phyloP scores from a whole-genome alignment of 2,113 vertebrate genomes.

The Felis chaus region DNA sequence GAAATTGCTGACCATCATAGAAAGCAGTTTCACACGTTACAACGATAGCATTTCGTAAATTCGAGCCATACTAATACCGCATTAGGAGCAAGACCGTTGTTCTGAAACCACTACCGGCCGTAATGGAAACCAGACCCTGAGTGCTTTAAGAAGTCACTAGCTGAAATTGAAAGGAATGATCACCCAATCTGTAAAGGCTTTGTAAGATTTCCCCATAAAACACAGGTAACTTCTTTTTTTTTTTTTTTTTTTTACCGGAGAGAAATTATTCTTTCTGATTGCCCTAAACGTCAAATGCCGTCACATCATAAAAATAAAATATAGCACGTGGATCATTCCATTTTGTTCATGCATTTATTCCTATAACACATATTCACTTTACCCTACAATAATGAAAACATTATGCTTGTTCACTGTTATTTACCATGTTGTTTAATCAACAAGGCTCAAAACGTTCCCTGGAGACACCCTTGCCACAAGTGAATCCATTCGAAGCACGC shows the following conservation, averaged over 20 bases:
- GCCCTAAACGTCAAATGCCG: slow-evolving; percentile 66
- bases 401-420: slow-evolving; percentile 40
- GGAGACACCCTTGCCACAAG: not conserved
- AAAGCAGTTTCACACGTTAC: slow-evolving; percentile 46
- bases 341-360: slow-evolving; percentile 64
- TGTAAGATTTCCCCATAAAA: slow-evolving; percentile 59
- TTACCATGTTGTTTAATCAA: slow-evolving; percentile 58
- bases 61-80: slow-evolving; percentile 47
- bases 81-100: slow-evolving; percentile 60
- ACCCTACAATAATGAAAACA: slow-evolving; percentile 47
- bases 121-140: slow-evolving; percentile 76
- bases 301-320: slow-evolving; percentile 68
- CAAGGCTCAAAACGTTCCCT: not conserved
- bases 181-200: slow-evolving; percentile 64
- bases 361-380: slow-evolving; percentile 16
- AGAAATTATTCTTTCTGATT: slow-evolving; percentile 67
- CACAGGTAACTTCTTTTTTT: slow-evolving; percentile 25
- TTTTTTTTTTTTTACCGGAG: slow-evolving; percentile 42
- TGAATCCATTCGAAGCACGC: not conserved
- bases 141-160: slow-evolving; percentile 62
- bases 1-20: slow-evolving; percentile 47
- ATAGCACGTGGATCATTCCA: slow-evolving; percentile 5
- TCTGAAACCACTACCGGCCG: slow-evolving; percentile 61
- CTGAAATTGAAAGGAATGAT: slow-evolving; percentile 71
- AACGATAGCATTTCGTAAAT: slow-evolving; percentile 47